phyloP scores from a whole-genome alignment of 2,797 vertebrate species.

The Microcaecilia unicolor region DNA sequence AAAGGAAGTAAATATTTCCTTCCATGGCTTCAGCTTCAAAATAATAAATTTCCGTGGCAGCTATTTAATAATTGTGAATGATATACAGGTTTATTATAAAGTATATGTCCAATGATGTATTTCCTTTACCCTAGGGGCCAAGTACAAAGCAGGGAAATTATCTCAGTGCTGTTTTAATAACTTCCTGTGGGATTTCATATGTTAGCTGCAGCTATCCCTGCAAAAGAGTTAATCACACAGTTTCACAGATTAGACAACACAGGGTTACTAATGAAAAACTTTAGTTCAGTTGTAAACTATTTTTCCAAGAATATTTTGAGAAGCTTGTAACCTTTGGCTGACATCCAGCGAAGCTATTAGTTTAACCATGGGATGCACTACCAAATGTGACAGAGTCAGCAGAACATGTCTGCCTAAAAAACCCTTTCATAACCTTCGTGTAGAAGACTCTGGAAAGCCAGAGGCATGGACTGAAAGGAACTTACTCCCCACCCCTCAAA shows the following conservation, averaged over 20 bases:
- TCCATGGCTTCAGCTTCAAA: conserved; percentile 50
- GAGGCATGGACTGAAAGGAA: conserved; percentile 26
- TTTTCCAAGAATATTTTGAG: conserved; percentile 92
- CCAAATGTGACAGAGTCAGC: conserved; percentile 64
- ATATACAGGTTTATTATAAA: conserved; percentile 61
- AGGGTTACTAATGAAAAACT: conserved; percentile 91
- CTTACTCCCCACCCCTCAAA: too few relatives aligned
- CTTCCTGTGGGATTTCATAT: conserved; percentile 65
- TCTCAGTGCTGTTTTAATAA: conserved; percentile 69
- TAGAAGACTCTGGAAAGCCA: conserved; percentile 35
- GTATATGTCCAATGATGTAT: conserved; percentile 62
- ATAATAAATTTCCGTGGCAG: conserved; percentile 54
- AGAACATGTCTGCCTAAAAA: conserved; percentile 55
- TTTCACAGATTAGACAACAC: conserved; percentile 71
- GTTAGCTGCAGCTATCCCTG: conserved; percentile 44
- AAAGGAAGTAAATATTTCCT: conserved; percentile 48
- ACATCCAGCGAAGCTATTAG: conserved; percentile 90
- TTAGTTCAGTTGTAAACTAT: conserved; percentile 79
- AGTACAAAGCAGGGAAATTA: conserved; percentile 63
- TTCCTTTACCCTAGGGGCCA: conserved; percentile 57
- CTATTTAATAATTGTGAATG: conserved; percentile 63
- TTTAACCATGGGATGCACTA: conserved; percentile 75
- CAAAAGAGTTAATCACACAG: conserved; percentile 72
- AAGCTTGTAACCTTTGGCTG: conserved; percentile 94
- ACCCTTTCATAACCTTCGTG: conserved; percentile 40